These are phyloP conservation scores for Cygnus olor DNA, from an alignment of 2,797 vertebrate genomes.

Conservation along the genomic window DNA sequence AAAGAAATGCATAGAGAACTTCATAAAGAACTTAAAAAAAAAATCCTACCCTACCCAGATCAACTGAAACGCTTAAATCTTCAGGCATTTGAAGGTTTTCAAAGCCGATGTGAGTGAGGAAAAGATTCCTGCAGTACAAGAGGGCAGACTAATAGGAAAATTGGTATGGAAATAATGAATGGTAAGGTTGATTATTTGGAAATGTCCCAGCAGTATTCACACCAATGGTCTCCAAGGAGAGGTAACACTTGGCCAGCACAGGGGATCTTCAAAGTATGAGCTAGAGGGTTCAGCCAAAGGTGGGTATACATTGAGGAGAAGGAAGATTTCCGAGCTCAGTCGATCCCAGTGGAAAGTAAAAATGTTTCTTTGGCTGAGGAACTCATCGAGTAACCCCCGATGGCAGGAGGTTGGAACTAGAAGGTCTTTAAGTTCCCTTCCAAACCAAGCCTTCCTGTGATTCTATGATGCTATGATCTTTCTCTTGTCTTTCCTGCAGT, in stretches of 20 bases:
- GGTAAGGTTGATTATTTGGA: not conserved
- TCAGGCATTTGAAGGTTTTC: not conserved
- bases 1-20: not conserved
- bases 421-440: too few species aligned
- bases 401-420: too few species aligned
- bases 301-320: not conserved
- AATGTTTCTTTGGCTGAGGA: accelerated
- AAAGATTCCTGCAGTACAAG: not conserved
- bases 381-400: not conserved
- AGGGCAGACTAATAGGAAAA: not conserved
- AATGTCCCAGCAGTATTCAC: not conserved
- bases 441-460: too few species aligned
- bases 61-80: not conserved
- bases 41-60: not conserved
- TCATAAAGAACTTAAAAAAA: not conserved
- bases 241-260: accelerated
- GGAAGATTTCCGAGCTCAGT: not conserved
- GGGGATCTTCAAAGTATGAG: not conserved
- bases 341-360: not conserved
- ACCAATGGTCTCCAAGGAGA: not conserved
- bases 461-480: too few species aligned
- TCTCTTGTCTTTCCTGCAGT: constrained; percentile 61
- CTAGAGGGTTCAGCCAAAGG: not conserved
- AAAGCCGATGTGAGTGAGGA: not conserved
- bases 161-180: not conserved